Evolutionary conservation across 2,888 invertebrate genomes (phyloP), one percentile per base, ranked within the genome.

Genomic region (Andrena hattorfiana): DNA sequence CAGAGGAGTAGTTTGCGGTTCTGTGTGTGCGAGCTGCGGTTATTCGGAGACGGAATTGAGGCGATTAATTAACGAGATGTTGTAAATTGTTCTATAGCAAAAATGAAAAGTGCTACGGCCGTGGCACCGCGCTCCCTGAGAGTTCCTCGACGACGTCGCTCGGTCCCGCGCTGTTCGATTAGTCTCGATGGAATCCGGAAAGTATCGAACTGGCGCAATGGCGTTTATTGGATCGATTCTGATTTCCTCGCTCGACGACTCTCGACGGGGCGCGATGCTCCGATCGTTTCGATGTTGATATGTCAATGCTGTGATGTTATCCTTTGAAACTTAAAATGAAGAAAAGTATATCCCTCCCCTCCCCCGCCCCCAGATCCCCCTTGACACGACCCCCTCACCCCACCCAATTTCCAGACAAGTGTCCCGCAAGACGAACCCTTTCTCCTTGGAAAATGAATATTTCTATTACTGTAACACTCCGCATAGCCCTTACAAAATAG

Each of bases 231-330:
- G 13, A 49, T 59, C 32, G 32, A n/a, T 35, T 51, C 10, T 0
- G 20, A 42, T 32, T 32, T 26, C 16, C 32, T 70, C 26, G 66
- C 23, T 74, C 48, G 66, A 69, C 32, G 66, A 77, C 8, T 81
- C 78, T 79, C 79, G 83, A 80, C 54, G 76, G 42, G n/a, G 79
- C 84, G 84, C 67, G 88, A 56, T 85, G 84, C 82, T 80, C 75
- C 59, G 89, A 87, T 91, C 91, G 91, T 91, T 91, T 92, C 92
- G 89, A 92, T 93, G 93, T 93, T 92, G 92, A 93, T 93, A 92
- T 92, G 90, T 92, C 90, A 92, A 93, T 93, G 92, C 92, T 93
- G 93, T 93, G 93, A 93, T 93, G 93, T 93, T 92, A 92, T 92
- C 91, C 93, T 91, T 90, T 91, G 89, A 92, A 90, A 91, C 84